phyloP scores from a whole-genome alignment of 2,797 vertebrate species.

The Lindbergichthys nudifrons region DNA sequence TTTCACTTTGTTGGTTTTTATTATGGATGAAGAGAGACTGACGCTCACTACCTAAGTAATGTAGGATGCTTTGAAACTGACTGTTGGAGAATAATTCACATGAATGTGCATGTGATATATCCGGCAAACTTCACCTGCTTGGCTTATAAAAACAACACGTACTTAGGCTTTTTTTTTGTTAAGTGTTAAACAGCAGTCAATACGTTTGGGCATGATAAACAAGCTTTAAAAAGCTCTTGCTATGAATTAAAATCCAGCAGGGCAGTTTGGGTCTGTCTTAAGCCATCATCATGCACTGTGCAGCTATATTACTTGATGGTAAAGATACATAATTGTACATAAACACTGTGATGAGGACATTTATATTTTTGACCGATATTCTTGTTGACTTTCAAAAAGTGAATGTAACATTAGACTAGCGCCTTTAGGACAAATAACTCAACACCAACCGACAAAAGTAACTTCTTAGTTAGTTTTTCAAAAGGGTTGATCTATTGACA shows the following conservation, averaged over 20 bases:
- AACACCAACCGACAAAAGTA: too few relatives aligned
- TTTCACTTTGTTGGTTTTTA: slow-evolving; percentile 65
- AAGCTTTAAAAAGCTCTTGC: background rate
- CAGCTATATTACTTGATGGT: too few relatives aligned
- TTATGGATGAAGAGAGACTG: background rate
- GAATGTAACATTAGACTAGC: too few relatives aligned
- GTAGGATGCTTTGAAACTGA: background rate
- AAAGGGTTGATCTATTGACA: too few relatives aligned
- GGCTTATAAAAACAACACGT: background rate
- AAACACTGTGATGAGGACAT: too few relatives aligned
- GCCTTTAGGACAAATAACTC: too few relatives aligned
- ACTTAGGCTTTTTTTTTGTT: too few relatives aligned
- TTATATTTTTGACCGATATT: too few relatives aligned
- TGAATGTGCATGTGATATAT: background rate
- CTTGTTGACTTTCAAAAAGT: too few relatives aligned
- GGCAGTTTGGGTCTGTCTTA: background rate
- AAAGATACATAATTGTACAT: too few relatives aligned
- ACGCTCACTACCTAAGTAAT: background rate
- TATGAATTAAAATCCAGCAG: background rate
- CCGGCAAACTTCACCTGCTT: background rate
- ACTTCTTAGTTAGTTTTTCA: too few relatives aligned
- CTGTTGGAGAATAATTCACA: background rate
- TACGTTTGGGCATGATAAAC: background rate
- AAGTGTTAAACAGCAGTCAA: too few relatives aligned
- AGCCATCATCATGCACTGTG: background rate